A percentile compares a stretch with the other conserved stretches of the same genome.
These are phyloP conservation scores for Amblyraja radiata DNA, from an alignment of 2,797 vertebrate genomes.

Conservation along the genomic window DNA sequence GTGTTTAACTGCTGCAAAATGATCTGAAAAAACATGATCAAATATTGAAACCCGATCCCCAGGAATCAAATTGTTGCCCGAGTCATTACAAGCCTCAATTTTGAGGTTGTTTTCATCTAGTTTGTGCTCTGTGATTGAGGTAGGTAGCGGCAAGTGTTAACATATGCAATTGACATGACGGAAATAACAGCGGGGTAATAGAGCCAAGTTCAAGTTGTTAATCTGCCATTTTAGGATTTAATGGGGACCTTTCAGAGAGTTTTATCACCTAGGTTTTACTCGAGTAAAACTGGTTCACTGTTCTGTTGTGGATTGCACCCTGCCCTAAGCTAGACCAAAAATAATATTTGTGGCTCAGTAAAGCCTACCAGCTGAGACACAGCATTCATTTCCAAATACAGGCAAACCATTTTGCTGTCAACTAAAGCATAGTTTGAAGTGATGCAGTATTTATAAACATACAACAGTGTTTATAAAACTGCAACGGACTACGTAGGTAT, in stretches of 20 bases:
- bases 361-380: neutral
- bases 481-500: neutral
- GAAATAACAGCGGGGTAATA: neutral
- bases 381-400: constrained; percentile 27
- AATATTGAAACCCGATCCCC: neutral
- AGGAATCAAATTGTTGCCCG: neutral
- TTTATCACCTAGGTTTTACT: constrained; percentile 15
- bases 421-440: constrained; percentile 17
- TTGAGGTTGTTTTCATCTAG: neutral
- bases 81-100: neutral
- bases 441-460: constrained; percentile 13
- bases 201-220: neutral
- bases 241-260: neutral
- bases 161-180: neutral
- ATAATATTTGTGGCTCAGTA: constrained; percentile 27
- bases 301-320: neutral
- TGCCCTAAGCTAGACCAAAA: neutral
- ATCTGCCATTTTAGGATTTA: neutral
- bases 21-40: neutral
- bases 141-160: neutral
- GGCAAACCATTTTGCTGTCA: constrained; percentile 13
- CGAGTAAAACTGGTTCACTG: constrained; percentile 11
- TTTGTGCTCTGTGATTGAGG: neutral
- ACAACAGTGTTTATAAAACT: neutral
- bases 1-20: neutral